Evolutionary conservation across 2,797 vertebrate species (phyloP).

Genomic region (Hydrocynus forskahlii): DNA sequence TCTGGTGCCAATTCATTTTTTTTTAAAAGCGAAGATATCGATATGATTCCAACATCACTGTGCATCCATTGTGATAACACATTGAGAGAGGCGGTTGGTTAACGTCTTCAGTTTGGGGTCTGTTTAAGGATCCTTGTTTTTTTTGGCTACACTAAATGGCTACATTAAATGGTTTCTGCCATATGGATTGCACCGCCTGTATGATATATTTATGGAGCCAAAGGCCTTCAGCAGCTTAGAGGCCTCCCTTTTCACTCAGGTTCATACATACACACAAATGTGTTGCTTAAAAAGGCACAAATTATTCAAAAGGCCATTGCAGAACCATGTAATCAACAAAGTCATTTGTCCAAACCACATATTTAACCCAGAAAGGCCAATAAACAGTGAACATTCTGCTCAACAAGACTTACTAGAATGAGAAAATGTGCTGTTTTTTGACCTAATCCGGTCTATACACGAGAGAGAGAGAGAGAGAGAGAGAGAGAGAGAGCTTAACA

Average conservation of each 20-base stretch:
- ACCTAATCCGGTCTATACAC: constrained; percentile 46
- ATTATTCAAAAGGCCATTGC: constrained; percentile 38
- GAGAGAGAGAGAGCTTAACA: background rate
- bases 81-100: no score
- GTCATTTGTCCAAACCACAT: constrained; percentile 40
- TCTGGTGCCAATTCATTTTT: no score
- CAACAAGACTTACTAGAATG: background rate
- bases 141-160: no score
- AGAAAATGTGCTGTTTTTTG: constrained; percentile 21
- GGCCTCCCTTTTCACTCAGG: background rate
- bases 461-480: no score
- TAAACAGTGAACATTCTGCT: constrained; percentile 18
- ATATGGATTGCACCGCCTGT: no score
- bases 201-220: no score
- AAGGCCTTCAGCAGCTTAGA: background rate
- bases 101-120: no score
- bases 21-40: no score
- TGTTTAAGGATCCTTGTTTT: no score
- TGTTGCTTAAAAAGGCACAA: constrained; percentile 13
- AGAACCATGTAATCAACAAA: constrained; percentile 41
- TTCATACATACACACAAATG: background rate
- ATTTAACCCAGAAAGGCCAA: constrained; percentile 31
- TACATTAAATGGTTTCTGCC: no score
- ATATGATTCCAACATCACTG: no score
- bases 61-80: no score